Evolutionary conservation across 2,888 invertebrate species (phyloP).

Genomic region (Lamellibrachia columna): DNA sequence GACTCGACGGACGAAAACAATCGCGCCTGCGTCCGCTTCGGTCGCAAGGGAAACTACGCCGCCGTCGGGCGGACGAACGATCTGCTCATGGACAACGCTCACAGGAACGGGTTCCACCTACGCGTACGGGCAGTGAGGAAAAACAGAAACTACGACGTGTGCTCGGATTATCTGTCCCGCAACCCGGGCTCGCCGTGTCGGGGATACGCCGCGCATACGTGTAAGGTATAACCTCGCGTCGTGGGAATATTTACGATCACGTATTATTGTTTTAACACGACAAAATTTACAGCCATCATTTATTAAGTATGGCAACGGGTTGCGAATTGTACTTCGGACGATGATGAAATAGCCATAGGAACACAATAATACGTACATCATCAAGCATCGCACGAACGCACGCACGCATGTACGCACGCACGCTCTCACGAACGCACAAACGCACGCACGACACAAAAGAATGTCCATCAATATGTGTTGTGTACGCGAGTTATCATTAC

Average conservation of each 20-base stretch:
- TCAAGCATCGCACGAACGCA: background rate
- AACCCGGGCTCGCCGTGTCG: background rate
- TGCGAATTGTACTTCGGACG: background rate
- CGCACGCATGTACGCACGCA: background rate
- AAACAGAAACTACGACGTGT: background rate
- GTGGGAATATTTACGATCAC: background rate
- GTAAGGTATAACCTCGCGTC: background rate
- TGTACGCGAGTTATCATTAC: background rate
- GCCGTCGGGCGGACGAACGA: background rate
- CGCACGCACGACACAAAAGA: background rate
- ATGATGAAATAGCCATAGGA: background rate
- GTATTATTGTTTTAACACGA: background rate
- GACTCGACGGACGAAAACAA: conserved; percentile 26
- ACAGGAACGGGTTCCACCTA: conserved; percentile 28
- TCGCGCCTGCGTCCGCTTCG: conserved; percentile 18
- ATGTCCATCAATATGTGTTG: background rate
- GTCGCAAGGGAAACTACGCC: conserved; percentile 18
- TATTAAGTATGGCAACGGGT: background rate
- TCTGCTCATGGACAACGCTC: background rate
- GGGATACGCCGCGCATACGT: background rate
- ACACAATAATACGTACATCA: background rate
- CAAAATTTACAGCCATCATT: background rate
- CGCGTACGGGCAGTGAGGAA: conserved; percentile 27
- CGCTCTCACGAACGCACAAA: background rate
- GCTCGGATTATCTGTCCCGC: background rate